Percentiles rank a stretch among this genome's conserved stretches.
phyloP scores from a whole-genome alignment of 2,797 vertebrate genomes.

The Eulemur mongoz region DNA sequence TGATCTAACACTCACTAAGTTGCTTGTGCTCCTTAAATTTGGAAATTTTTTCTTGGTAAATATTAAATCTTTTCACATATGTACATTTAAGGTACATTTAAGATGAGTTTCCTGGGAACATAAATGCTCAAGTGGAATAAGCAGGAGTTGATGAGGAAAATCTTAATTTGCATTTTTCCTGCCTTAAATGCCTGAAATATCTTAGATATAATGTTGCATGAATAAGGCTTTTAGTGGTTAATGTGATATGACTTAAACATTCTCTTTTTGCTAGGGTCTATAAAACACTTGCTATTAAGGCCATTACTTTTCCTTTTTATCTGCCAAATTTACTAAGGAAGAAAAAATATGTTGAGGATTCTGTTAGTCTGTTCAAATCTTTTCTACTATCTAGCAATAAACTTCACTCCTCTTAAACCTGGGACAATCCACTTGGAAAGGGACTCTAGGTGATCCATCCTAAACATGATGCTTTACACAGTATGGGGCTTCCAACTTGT shows the following conservation, averaged over 20 bases:
- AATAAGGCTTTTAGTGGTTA: conserved; percentile 54
- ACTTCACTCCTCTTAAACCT: background rate
- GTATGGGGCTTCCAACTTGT: background rate
- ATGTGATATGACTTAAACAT: conserved; percentile 53
- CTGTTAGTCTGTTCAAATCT: background rate
- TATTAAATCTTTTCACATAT: conserved; percentile 34
- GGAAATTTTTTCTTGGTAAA: conserved; percentile 30
- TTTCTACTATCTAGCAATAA: background rate
- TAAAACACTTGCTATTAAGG: conserved; percentile 53
- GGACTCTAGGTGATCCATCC: background rate
- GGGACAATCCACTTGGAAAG: background rate
- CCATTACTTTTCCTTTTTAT: conserved; percentile 45
- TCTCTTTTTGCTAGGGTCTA: conserved; percentile 25
- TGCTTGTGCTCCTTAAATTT: background rate
- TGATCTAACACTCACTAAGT: background rate
- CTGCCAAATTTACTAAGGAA: conserved; percentile 13
- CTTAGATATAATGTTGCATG: conserved; percentile 44
- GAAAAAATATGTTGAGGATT: background rate
- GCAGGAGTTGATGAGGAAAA: conserved; percentile 5
- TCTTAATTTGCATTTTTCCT: conserved; percentile 44
- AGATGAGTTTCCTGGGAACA: conserved; percentile 27
- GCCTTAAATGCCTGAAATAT: conserved; percentile 39
- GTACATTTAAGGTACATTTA: conserved; percentile 52
- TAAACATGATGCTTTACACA: background rate
- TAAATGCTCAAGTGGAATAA: conserved; percentile 18